Evolutionary conservation across 2,888 invertebrate species (phyloP).

Genomic region (Xestia xanthographa): DNA sequence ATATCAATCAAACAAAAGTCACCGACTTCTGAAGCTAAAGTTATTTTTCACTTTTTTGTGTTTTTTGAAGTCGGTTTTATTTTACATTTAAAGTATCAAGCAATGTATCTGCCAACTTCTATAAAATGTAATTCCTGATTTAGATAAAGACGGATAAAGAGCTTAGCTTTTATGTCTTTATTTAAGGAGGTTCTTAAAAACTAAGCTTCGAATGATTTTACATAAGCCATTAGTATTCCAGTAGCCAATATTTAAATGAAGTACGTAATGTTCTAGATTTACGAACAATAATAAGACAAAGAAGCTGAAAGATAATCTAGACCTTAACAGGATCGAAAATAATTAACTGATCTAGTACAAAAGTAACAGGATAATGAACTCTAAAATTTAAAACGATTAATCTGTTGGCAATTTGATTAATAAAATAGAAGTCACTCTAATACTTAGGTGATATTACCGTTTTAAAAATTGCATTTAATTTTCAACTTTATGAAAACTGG

Average conservation of each 20-base stretch:
- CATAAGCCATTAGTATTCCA: not conserved
- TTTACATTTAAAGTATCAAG: no score
- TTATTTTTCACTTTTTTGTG: no score
- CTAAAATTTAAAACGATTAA: not conserved
- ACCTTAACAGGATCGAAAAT: not conserved
- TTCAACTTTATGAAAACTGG: not conserved
- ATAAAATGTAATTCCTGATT: not conserved
- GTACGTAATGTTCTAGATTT: not conserved
- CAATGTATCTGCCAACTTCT: no score
- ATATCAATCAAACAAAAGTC: no score
- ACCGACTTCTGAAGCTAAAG: no score
- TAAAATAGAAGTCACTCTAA: not conserved
- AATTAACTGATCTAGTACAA: not conserved
- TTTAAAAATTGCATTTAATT: not conserved
- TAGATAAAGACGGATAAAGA: no score
- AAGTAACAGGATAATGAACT: not conserved
- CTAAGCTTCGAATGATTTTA: not conserved
- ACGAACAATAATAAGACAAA: constrained; percentile 6
- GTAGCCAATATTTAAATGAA: not conserved
- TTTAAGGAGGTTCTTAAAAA: not conserved
- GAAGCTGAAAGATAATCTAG: not conserved
- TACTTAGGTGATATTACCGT: not conserved
- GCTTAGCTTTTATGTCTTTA: not conserved
- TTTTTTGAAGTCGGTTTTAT: no score
- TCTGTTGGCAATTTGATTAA: not conserved